phyloP scores from a whole-genome alignment of 2,113 vertebrate species.

The Antechinus flavipes region DNA sequence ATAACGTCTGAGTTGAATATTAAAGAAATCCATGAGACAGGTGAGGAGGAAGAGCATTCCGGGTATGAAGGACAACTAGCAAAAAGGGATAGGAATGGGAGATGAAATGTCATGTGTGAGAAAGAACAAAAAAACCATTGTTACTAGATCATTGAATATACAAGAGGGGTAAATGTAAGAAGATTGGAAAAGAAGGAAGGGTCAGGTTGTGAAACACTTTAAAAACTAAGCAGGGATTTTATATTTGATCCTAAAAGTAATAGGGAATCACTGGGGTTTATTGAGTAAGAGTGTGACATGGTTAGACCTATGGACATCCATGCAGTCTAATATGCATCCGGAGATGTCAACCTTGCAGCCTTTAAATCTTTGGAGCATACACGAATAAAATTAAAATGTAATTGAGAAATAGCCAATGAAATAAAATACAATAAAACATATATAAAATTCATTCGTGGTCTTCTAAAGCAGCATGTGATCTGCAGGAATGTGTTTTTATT shows the following conservation, averaged over 20 bases:
- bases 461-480: not conserved
- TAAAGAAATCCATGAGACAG: not conserved
- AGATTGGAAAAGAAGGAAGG: not conserved
- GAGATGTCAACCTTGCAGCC: not conserved
- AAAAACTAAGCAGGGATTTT: not conserved
- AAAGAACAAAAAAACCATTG: not conserved
- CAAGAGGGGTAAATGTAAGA: not conserved
- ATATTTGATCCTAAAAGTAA: not conserved
- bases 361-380: not conserved
- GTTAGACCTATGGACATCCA: not conserved
- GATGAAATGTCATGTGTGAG: not conserved
- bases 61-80: not conserved
- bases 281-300: not conserved
- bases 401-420: not conserved
- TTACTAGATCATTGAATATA: not conserved
- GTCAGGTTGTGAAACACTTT: not conserved
- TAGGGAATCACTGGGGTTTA: not conserved
- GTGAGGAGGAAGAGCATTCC: not conserved
- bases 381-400: not conserved
- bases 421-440: not conserved
- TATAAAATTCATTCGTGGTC: not conserved
- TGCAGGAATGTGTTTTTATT: not conserved
- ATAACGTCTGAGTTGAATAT: not conserved
- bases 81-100: not conserved
- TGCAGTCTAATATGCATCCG: not conserved